Percentiles rank a stretch among this genome's conserved stretches.
phyloP scores from a whole-genome alignment of 2,113 vertebrate species.

The Ceyx melanurus region DNA sequence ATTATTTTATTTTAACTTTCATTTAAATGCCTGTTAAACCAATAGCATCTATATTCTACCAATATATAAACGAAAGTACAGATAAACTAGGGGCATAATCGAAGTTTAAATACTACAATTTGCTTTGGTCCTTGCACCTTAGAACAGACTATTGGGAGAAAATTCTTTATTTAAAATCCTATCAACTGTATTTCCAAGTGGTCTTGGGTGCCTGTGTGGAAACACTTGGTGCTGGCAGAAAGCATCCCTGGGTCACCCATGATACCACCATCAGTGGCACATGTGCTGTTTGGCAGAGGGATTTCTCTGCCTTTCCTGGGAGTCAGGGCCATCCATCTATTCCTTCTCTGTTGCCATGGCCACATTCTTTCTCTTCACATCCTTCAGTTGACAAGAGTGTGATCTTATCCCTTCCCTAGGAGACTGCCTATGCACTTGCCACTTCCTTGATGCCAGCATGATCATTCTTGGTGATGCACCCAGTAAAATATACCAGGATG shows the following conservation, averaged over 20 bases:
- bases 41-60: neutral
- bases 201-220: neutral
- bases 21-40: neutral
- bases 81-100: neutral
- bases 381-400: neutral
- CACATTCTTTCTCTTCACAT: constrained; percentile 1
- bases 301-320: neutral
- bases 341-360: constrained; percentile 47
- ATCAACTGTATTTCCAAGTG: neutral
- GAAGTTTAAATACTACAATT: neutral
- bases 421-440: neutral
- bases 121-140: neutral
- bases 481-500: neutral
- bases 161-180: neutral
- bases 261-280: constrained; percentile 39
- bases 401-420: neutral
- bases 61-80: neutral
- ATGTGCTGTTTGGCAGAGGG: neutral
- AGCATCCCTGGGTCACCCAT: neutral
- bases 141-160: neutral
- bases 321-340: constrained; percentile 24
- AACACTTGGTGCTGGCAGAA: constrained; percentile 35
- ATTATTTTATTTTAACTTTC: neutral
- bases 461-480: neutral
- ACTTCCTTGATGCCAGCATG: too few relatives aligned